phyloP scores from a whole-genome alignment of 2,888 invertebrate species.

The Lymantria monacha region DNA sequence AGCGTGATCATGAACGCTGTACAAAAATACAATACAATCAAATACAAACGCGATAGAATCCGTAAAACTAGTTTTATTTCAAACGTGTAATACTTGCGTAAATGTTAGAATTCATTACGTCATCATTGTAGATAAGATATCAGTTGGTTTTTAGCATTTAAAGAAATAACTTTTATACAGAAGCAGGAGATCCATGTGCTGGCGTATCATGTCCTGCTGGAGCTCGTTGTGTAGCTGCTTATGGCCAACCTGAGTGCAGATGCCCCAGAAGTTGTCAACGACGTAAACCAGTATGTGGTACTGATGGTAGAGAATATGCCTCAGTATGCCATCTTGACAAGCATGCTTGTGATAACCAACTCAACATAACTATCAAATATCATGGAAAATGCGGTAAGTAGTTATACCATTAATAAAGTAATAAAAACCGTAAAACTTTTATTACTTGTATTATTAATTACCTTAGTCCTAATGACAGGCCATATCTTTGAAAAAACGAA shows the following conservation, averaged over 20 bases:
- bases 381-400: conserved; percentile 93
- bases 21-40: too few species aligned
- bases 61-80: too few species aligned
- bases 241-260: conserved; percentile 84
- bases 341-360: conserved; percentile 88
- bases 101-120: too few species aligned
- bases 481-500: too few species aligned
- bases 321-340: conserved; percentile 93
- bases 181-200: conserved; percentile 87
- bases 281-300: conserved; percentile 93
- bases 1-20: too few species aligned
- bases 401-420: too few species aligned
- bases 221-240: conserved; percentile 85
- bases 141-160: background rate
- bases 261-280: conserved; percentile 85
- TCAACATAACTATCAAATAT: conserved; percentile 90
- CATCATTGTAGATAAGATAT: too few species aligned
- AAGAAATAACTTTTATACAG: conserved; percentile 47
- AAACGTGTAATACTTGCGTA: too few species aligned
- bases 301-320: conserved; percentile 92
- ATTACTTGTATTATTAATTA: too few species aligned
- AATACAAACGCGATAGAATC: too few species aligned
- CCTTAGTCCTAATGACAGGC: too few species aligned
- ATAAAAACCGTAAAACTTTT: too few species aligned
- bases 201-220: conserved; percentile 86